Percentiles rank a stretch among this genome's conserved stretches.
Conservation (phyloP, 2,113 vertebrate species). For the Trachemys scripta region DNA sequence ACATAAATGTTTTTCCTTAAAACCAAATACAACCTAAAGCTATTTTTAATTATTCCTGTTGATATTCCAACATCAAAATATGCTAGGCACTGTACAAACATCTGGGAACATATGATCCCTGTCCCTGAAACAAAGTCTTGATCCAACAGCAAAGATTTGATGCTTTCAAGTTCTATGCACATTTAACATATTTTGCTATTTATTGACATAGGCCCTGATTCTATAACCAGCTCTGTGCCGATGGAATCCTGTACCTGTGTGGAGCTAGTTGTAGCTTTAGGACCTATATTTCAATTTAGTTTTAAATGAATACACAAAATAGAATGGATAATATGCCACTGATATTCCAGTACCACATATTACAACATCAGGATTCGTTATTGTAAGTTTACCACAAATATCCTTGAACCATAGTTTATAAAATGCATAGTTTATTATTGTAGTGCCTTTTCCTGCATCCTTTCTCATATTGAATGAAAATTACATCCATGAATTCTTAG, state of each 20-base stretch:
- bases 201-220: neutral
- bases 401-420: neutral
- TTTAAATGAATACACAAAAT: neutral
- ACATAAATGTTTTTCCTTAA: neutral
- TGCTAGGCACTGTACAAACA: neutral
- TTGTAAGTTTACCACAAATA: neutral
- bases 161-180: neutral
- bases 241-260: rapidly evolving
- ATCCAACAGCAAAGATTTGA: neutral
- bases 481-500: neutral
- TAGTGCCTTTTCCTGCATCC: neutral
- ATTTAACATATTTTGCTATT: neutral
- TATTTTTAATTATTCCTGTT: neutral
- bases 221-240: neutral
- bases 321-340: neutral
- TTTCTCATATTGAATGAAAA: neutral
- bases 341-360: neutral
- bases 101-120: neutral
- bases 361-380: neutral
- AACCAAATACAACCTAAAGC: neutral
- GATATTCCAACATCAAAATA: neutral
- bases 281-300: neutral
- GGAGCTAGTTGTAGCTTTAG: neutral
- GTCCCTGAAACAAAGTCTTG: neutral
- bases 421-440: neutral